A percentile compares a stretch with the other conserved stretches of the same genome.
Evolutionary conservation across 37 sponge, comb jelly and placozoan genomes (phyloP).

Genomic region (Amphimedon queenslandica): DNA sequence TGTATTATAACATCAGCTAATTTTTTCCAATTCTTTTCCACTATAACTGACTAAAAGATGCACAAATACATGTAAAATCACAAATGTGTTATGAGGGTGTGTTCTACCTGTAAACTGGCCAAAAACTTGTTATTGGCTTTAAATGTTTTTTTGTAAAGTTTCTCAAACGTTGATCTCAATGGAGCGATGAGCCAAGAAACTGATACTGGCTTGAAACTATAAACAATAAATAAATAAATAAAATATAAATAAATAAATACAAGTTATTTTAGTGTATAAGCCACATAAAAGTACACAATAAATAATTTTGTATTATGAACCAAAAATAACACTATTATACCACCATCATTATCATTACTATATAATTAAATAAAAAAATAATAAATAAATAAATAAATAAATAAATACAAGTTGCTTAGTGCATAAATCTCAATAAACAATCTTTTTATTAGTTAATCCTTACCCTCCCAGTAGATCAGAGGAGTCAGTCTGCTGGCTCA

Average conservation of each 20-base stretch:
- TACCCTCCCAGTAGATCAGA: conserved; percentile 95
- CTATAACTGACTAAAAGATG: conserved; percentile 23
- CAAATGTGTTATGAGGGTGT: no score
- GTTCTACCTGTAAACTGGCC: conserved; percentile 73
- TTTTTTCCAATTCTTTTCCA: conserved; percentile 60
- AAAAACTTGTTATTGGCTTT: conserved; percentile 76
- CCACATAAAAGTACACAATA: no score
- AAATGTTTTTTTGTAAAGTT: conserved; percentile 75
- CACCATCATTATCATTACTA: no score
- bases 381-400: background rate
- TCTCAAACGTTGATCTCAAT: conserved; percentile 64
- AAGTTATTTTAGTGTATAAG: no score
- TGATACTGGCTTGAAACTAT: conserved; percentile 88
- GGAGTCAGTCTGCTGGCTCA: conserved; percentile 95
- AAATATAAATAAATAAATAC: background rate
- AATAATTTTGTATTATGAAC: no score
- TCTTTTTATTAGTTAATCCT: background rate
- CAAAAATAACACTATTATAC: no score
- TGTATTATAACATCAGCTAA: conserved; percentile 63
- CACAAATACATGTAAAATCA: background rate
- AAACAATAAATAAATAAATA: background rate
- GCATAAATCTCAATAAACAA: background rate
- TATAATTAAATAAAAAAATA: background rate
- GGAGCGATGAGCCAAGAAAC: conserved; percentile 63
- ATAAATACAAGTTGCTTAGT: background rate